Percentiles rank a stretch among this genome's conserved stretches.
Evolutionary conservation across 2,888 invertebrate genomes (phyloP).

Genomic region (Druceiella hillmani): DNA sequence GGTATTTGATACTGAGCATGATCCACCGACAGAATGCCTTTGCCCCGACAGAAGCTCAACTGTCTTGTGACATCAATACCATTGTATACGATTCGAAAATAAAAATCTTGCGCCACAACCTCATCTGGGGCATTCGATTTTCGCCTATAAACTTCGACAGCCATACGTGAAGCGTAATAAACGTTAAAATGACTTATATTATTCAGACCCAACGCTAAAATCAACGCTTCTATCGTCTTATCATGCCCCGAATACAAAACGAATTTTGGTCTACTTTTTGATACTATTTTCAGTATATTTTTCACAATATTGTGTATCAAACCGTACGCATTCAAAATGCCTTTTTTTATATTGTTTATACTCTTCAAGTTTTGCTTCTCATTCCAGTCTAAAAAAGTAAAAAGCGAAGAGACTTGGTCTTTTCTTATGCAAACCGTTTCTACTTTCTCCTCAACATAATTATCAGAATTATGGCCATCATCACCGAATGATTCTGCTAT

Average conservation of each 20-base stretch:
- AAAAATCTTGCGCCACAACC: conserved; percentile 61
- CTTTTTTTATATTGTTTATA: conserved; percentile 56
- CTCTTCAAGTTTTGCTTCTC: conserved; percentile 59
- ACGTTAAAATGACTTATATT: conserved; percentile 62
- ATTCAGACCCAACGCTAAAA: conserved; percentile 70
- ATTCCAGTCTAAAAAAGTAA: conserved; percentile 80
- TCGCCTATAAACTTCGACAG: conserved; percentile 82
- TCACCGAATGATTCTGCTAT: conserved; percentile 33
- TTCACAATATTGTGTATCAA: conserved; percentile 73
- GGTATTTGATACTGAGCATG: no score
- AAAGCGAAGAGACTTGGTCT: conserved; percentile 70
- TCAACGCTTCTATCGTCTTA: conserved; percentile 79
- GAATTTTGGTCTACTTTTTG: conserved; percentile 67
- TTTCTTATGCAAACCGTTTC: conserved; percentile 57
- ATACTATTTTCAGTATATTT: conserved; percentile 76
- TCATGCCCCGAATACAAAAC: conserved; percentile 89
- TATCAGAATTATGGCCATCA: conserved; percentile 7
- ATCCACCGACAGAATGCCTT: conserved; percentile 49
- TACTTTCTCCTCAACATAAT: conserved; percentile 38
- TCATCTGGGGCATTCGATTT: conserved; percentile 26
- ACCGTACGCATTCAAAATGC: conserved; percentile 74
- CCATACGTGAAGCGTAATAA: conserved; percentile 80
- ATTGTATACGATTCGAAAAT: conserved; percentile 78
- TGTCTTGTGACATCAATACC: conserved; percentile 81
- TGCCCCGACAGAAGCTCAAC: conserved; percentile 70